Evolutionary conservation across 1,140 invertebrate species (phyloP), one percentile per base, ranked within the genome.

Genomic region (Drosophila orosa): DNA sequence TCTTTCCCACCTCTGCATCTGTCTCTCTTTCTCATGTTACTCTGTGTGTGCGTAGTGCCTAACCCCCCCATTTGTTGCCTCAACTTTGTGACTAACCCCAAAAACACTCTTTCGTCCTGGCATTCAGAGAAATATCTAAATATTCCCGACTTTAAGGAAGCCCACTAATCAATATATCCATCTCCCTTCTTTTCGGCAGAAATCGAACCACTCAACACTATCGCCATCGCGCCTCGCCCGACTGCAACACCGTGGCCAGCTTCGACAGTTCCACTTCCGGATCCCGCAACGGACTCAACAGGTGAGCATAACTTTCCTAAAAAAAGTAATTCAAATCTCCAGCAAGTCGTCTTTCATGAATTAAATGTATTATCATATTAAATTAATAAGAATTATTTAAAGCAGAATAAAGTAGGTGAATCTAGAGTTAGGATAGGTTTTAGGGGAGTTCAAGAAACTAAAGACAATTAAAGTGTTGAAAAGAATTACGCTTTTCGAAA

Each of bases 171-270:
- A 13, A 8, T 52, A 25, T 61, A 12, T 76, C 12, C 39, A 0
- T 56, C n/a, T 31, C 15, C 19, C 13, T 48, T n/a, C n/a, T 15
- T 10, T 15, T 15, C 62, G 3, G 10, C 47, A 96, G 96, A 92
- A 96, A 96, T 91, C 95, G 94, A 92, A 95, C 95, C 86, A 97
- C 91, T 29, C 91, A 97, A 93, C 96, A 97, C 86, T 97, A 97
- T 92, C 94, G 96, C 45, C 96, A 97, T 92, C 95, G 96, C 80
- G 95, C 96, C 73, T 97, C 96, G 10, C 96, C 96, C 27, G 97
- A 97, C 92, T 97, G 96, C 92, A 97, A 97, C 90, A 97, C 96
- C 12, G 96, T 97, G 33, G 96, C 96, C 24, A 97, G 96, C 31
- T 96, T 97, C 80, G 96, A 97, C 84, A 97, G 96, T 52, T 96